phyloP scores from a whole-genome alignment of 2,113 vertebrate genomes.

The Stigmatopora nigra region DNA sequence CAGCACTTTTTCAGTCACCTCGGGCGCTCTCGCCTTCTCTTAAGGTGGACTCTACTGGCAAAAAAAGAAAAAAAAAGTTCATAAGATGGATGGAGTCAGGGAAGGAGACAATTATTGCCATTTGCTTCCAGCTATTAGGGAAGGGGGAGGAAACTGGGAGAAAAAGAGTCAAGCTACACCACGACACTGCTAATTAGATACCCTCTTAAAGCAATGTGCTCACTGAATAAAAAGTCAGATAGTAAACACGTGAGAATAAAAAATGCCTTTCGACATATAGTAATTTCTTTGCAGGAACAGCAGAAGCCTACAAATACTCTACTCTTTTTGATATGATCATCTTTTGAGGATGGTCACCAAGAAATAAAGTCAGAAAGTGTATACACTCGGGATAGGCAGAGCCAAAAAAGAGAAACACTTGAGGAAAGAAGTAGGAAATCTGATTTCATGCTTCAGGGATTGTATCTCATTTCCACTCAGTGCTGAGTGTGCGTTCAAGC shows the following conservation, averaged over 20 bases:
- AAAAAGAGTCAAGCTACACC: conserved; percentile 40
- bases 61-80: conserved; percentile 42
- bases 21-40: conserved; percentile 26
- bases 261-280: background rate
- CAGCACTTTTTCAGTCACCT: conserved; percentile 7
- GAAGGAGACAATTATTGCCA: conserved; percentile 61
- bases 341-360: background rate
- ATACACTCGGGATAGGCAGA: conserved; percentile 13
- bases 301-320: conserved; percentile 15
- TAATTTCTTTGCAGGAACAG: conserved; percentile 19
- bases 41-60: conserved; percentile 26
- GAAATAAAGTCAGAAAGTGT: conserved; percentile 9
- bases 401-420: conserved; percentile 31
- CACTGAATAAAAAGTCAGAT: conserved; percentile 29
- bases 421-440: conserved; percentile 59
- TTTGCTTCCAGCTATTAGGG: conserved; percentile 57
- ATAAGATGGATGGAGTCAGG: conserved; percentile 39
- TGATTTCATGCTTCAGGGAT: conserved; percentile 64
- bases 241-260: conserved; percentile 12
- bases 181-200: conserved; percentile 63
- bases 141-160: conserved; percentile 5
- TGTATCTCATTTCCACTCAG: conserved; percentile 59
- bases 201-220: conserved; percentile 28
- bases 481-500: conserved; percentile 6
- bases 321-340: conserved; percentile 24